Base-by-base conservation (phyloP, 2,888 invertebrate genomes). In the Acleris literana region DNA sequence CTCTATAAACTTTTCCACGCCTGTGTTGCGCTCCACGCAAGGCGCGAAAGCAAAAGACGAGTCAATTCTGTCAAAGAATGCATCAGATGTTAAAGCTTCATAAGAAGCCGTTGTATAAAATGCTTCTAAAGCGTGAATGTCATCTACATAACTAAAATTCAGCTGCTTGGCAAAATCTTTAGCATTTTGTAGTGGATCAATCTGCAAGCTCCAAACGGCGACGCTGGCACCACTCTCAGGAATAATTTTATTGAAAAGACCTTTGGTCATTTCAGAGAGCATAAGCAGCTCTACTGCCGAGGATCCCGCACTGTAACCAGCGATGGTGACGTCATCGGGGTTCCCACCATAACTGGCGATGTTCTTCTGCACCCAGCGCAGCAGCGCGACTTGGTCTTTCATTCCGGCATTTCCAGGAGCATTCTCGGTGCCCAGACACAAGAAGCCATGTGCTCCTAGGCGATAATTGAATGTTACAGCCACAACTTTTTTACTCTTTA, bases 321-420 rank as follows among this genome's bases (percentile, higher is more conserved):
- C 67, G 44, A 89, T 64, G 1, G 86, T 87, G 1, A 89, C 79
- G 58, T 88, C 87, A 39, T 84, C 66, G 43, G 88, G 83, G 25
- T 88, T 83, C 0, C 88, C 88, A 16, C 86, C 84, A 56, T 85
- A 88, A 2, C 61, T 72, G 0, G 74, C 84, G 55, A 89, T 86
- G 63, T 88, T 87, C 5, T 71, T 73, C 51, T 84, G 75, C 0
- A 86, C 81, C 86, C 85, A 86, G 0, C 75, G 76, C 16, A 88
- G 73, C 25, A 84, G 70, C 0, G 84, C 81, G 1, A 88, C 78
- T 71, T 86, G 86, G 63, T 89, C 88, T 70, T 88, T 88, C 77
- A 87, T 76, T 3, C 85, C 88, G 22, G 87, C 88, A 44, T 83
- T 83, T 4, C 83, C 83, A 5, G 83, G 83, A 44, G 60, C 72